Evolutionary conservation across 2,888 invertebrate species (phyloP), one percentile per base, ranked within the genome.

Genomic region (Dryomyza anilis): DNA sequence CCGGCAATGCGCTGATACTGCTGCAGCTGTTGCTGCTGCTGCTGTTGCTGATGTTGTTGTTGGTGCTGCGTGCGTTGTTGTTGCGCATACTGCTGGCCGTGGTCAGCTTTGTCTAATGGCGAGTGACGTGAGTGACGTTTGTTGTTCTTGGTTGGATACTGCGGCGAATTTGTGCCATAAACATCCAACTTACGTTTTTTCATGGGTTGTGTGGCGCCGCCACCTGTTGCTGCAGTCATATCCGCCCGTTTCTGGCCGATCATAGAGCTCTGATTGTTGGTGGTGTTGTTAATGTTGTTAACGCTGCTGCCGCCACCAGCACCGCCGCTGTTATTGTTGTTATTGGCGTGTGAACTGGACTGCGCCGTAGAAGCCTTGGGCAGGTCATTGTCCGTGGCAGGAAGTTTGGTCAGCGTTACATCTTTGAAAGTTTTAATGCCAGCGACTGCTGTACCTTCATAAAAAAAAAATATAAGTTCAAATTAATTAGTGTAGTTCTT

Each of bases 51-150:
- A 48, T 21, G 33, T 4, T 66, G 70, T 46, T 65, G 60, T 5
- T 66, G 67, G 39, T 68, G 68, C 25, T 52, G 67, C n/a, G 64
- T 67, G 8, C 62, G 52, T 33, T 67, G 66, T 27, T 60, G 30
- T 50, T 39, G 21, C n/a, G n/a, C n/a, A n/a, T n/a, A n/a, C 16
- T 1, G 14, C 52, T 57, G 46, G 55, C 67, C 2, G 25, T 52
- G 36, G 74, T 86, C 86, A n/a, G 67, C 64, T 64, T 75, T 76
- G 16, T 85, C 85, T 66, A 83, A 79, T 67, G 81, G 75, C 59
- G 63, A 67, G 63, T 66, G 53, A 66, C 65, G 67, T 66, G 65
- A 61, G 63, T 36, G 66, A 67, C 14, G 64, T 63, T 58, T 61
- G 66, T 65, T 69, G 64, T 58, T 59, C 23, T 14, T 36, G 21